phyloP scores from a whole-genome alignment of 2,888 invertebrate species.

The Sipha maydis region DNA sequence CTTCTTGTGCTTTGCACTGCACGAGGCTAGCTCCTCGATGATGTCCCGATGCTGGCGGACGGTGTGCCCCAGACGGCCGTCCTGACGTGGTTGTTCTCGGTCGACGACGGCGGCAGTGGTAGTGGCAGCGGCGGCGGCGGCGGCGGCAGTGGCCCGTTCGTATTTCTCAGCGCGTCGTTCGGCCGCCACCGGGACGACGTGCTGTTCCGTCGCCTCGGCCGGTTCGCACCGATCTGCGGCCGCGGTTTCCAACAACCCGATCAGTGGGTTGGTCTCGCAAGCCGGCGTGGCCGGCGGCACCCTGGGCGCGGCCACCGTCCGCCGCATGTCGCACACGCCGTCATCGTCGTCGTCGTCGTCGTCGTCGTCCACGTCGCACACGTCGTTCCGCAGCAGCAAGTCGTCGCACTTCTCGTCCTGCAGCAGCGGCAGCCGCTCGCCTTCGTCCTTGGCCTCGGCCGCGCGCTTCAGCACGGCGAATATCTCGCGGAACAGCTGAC shows the following conservation, averaged over 20 bases:
- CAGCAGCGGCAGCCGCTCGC: conserved; percentile 78
- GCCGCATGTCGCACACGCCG: conserved; percentile 74
- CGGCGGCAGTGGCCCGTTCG: too few relatives aligned
- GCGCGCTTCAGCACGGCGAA: conserved; percentile 85
- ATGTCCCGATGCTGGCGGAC: conserved; percentile 32
- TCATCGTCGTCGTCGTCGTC: conserved; percentile 63
- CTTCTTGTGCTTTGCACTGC: conserved; percentile 26
- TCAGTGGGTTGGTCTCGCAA: conserved; percentile 66
- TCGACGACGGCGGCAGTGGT: too few relatives aligned
- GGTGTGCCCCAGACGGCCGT: not conserved
- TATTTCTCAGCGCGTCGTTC: too few relatives aligned
- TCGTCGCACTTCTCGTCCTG: conserved; percentile 70
- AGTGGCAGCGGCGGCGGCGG: too few relatives aligned
- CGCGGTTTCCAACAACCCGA: conserved; percentile 4
- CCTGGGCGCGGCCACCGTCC: conserved; percentile 67
- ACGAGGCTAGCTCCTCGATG: conserved; percentile 47
- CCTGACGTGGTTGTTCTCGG: not conserved
- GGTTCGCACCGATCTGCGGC: not conserved
- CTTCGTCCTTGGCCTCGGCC: conserved; percentile 83
- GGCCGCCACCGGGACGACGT: not conserved
- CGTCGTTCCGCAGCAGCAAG: conserved; percentile 59
- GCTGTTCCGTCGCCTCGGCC: not conserved
- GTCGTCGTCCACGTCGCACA: too few relatives aligned
- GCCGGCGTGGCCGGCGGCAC: conserved; percentile 78
- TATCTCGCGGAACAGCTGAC: conserved; percentile 84